Conservation (phyloP, 2,797 vertebrate species). For the Centropyge bicolor region DNA sequence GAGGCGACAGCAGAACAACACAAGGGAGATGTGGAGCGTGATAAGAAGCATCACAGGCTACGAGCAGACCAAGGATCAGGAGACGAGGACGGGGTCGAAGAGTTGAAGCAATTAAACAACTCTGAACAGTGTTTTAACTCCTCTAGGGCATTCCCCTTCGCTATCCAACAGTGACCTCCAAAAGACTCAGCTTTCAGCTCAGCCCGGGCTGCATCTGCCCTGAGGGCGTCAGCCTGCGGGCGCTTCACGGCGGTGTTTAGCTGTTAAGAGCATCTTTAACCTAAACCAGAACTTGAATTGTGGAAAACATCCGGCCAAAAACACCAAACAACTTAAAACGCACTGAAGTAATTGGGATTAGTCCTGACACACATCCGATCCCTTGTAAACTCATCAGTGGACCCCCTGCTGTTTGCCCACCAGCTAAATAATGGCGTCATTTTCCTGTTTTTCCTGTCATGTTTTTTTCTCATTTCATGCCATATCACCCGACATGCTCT, state of each 20-base stretch:
- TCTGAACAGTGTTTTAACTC: conserved; percentile 17
- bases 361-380: neutral
- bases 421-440: neutral
- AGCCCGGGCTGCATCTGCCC: conserved; percentile 7
- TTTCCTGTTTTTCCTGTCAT: neutral
- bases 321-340: conserved; percentile 3
- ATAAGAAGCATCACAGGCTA: neutral
- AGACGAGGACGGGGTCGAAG: neutral
- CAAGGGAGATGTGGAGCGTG: neutral
- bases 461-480: neutral
- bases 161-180: neutral
- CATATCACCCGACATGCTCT: neutral
- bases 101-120: neutral
- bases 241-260: neutral
- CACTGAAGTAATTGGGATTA: neutral
- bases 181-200: conserved; percentile 21
- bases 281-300: conserved; percentile 10
- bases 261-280: conserved; percentile 11
- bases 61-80: neutral
- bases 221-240: conserved; percentile 7
- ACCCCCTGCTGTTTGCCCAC: neutral
- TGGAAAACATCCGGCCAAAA: neutral
- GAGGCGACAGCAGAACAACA: neutral
- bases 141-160: neutral
- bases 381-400: too few species aligned